Percentiles rank a stretch among this genome's conserved stretches.
Conservation (phyloP, 2,113 vertebrate genomes). For the Daphoenositta chrysoptera region DNA sequence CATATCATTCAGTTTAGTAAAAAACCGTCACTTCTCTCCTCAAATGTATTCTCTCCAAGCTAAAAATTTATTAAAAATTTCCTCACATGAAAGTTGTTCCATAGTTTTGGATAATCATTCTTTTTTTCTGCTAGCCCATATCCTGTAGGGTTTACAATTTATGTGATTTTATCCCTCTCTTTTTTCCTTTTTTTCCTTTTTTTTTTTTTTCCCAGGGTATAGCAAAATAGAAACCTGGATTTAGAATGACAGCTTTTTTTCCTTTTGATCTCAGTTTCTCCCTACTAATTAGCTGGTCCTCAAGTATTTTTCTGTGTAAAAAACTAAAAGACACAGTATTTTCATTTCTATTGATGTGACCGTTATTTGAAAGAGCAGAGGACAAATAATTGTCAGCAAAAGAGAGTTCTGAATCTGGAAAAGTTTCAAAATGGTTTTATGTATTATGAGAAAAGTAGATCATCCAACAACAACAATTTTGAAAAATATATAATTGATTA, state of each 20-base stretch:
- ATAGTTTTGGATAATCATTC: background rate
- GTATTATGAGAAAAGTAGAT: background rate
- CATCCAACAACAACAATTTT: background rate
- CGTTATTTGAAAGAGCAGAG: background rate
- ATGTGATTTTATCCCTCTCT: fast-evolving
- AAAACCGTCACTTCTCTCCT: background rate
- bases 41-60: background rate
- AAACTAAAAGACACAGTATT: background rate
- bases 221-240: background rate
- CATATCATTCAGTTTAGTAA: background rate
- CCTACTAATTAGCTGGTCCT: background rate
- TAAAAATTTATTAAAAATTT: background rate
- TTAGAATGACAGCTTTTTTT: background rate
- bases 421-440: background rate
- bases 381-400: background rate
- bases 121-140: background rate
- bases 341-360: background rate
- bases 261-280: background rate
- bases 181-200: fast-evolving
- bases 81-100: background rate
- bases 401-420: background rate
- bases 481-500: background rate
- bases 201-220: fast-evolving
- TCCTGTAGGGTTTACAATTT: background rate
- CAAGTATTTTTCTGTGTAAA: background rate